phyloP scores from a whole-genome alignment of 2,797 vertebrate genomes.

The Sebastolobus altivelis region DNA sequence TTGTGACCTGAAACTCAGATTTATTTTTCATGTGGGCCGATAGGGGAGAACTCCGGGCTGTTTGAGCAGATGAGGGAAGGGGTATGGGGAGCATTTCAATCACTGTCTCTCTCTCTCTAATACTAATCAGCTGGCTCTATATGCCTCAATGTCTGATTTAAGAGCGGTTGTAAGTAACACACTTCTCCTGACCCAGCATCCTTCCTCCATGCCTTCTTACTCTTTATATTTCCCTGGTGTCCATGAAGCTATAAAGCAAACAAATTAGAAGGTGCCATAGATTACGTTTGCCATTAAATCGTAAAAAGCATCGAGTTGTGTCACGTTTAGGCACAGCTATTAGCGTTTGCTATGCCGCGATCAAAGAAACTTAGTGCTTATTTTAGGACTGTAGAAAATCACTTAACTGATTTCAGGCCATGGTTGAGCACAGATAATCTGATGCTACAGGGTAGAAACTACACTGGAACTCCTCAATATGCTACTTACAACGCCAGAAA shows the following conservation, averaged over 20 bases:
- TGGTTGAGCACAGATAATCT: conserved; percentile 69
- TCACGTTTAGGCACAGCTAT: conserved; percentile 69
- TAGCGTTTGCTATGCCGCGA: conserved; percentile 56
- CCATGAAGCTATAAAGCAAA: conserved; percentile 72
- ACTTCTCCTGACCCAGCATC: conserved; percentile 79
- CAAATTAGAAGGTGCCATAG: conserved; percentile 73
- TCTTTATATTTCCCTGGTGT: conserved; percentile 75
- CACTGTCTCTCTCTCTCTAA: conserved; percentile 67
- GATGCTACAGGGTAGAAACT: conserved; percentile 67
- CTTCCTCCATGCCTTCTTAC: conserved; percentile 42
- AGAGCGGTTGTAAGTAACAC: conserved; percentile 74
- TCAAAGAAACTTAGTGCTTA: conserved; percentile 77
- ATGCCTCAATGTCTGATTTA: conserved; percentile 81
- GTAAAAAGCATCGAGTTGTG: conserved; percentile 68
- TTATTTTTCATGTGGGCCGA: conserved; percentile 84
- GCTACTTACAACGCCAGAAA: conserved; percentile 35
- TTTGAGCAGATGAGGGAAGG: conserved; percentile 73
- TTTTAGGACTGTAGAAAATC: conserved; percentile 77
- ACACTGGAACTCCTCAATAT: conserved; percentile 50
- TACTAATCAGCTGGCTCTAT: conserved; percentile 74
- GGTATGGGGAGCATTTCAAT: conserved; percentile 82
- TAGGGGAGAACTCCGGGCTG: conserved; percentile 66
- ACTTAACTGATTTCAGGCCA: conserved; percentile 69
- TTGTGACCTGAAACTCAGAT: conserved; percentile 86
- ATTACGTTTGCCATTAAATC: conserved; percentile 76